Evolutionary conservation across 2,797 vertebrate genomes (phyloP), one percentile per base, ranked within the genome.

Genomic region (Dipus sagitta): DNA sequence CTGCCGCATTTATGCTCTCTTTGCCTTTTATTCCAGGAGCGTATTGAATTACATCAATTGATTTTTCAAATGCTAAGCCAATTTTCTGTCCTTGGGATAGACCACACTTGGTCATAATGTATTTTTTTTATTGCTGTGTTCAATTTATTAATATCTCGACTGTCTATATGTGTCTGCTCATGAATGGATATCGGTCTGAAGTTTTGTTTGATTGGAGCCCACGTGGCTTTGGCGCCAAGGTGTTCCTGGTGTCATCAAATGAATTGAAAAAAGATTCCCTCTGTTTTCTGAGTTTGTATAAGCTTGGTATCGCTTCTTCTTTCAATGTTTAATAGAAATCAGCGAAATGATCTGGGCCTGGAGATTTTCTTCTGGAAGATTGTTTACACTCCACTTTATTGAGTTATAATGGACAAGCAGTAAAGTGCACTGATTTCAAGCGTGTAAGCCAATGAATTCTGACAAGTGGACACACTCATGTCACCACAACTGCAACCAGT

Each of bases 361-460:
- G 32, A 82, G 76, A 75, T 90, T 92, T 90, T 88, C 71, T 88
- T 86, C 42, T 34, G 67, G 34, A 71, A 71, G 34, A 86, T 75
- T 91, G 90, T 76, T 94, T 90, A 92, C 32, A 87, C 18, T 94
- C 52, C 70, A 34, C 7, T 64, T 88, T 91, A 92, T 60, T 89
- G 67, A 91, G 64, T 93, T 95, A 60, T 88, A 88, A 86, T 90
- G 86, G 96, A 80, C 32, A 74, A 67, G 65, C 84, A 94, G 42
- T 92, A 87, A 93, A 86, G 38, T 42, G 30, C 75, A 79, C 80
- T 38, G 68, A 81, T 91, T 92, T 92, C 84, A 88, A 93, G 78
- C 67, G 64, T 85, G 38, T 5, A 54, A 18, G 32, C 20, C 30
- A 38, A 21, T 82, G 86, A 89, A 89, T 76, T 78, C 91, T 93